Evolutionary conservation across 2,113 vertebrate genomes (phyloP).

Genomic region (Ceyx melanurus): DNA sequence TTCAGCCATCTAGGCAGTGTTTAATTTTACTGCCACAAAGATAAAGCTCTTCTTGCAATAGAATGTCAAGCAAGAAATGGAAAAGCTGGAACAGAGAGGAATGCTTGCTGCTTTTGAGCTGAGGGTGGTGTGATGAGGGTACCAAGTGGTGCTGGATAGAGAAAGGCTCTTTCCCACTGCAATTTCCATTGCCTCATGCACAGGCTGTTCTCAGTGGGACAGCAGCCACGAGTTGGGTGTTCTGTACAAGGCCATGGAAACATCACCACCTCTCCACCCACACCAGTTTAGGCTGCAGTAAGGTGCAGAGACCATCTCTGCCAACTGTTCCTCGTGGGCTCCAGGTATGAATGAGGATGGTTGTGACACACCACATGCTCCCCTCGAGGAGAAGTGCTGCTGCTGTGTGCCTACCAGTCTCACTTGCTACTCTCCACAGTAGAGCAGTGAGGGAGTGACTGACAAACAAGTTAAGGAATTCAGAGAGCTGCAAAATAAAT

Average conservation of each 20-base stretch:
- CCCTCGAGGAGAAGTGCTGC: neutral
- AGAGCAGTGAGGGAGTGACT: neutral
- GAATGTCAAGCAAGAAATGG: neutral
- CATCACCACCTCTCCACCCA: rapidly evolving
- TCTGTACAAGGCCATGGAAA: neutral
- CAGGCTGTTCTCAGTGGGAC: neutral
- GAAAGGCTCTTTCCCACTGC: neutral
- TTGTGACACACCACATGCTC: neutral
- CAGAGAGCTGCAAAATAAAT: neutral
- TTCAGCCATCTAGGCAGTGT: neutral
- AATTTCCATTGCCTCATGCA: neutral
- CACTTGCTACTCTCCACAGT: neutral
- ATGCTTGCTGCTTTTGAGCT: neutral
- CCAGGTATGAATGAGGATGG: neutral
- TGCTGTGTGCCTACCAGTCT: neutral
- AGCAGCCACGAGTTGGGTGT: neutral
- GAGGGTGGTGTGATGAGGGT: neutral
- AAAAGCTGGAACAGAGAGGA: neutral
- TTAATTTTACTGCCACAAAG: neutral
- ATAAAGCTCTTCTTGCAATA: neutral
- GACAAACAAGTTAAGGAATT: neutral
- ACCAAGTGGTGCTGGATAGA: neutral
- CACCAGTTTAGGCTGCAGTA: neutral
- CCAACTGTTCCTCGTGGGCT: neutral
- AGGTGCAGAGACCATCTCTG: neutral